Conservation (phyloP, 2,113 vertebrate genomes). For the Xyliphius kryptos region DNA sequence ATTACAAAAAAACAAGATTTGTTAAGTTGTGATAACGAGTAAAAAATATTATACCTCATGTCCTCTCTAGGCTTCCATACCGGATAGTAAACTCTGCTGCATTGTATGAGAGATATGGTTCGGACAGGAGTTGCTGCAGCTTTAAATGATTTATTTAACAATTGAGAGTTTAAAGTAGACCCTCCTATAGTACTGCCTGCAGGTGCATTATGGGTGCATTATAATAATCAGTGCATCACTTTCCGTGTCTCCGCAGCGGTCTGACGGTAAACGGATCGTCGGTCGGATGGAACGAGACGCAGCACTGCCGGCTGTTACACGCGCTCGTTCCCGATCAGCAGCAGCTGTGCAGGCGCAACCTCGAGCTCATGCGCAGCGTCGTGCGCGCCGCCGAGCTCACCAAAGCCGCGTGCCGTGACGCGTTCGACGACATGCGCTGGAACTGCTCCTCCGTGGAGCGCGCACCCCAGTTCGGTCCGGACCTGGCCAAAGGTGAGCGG, state of each 20-base stretch:
- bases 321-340: conserved; percentile 56
- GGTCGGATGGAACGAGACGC: conserved; percentile 63
- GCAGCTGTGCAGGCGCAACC: conserved; percentile 64
- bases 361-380: conserved; percentile 68
- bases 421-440: conserved; percentile 65
- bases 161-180: too few species aligned
- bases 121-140: too few species aligned
- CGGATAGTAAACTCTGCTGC: too few species aligned
- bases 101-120: too few species aligned
- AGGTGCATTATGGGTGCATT: too few species aligned
- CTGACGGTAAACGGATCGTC: conserved; percentile 49
- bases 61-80: too few species aligned
- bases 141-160: too few species aligned
- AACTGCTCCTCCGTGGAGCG: conserved; percentile 65
- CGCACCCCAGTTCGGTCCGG: conserved; percentile 59
- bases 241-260: conserved; percentile 46
- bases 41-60: too few species aligned
- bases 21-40: too few species aligned
- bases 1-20: too few species aligned
- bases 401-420: conserved; percentile 53
- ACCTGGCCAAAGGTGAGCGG: conserved; percentile 65
- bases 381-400: conserved; percentile 54
- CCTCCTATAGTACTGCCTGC: too few species aligned
- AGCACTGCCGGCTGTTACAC: conserved; percentile 59
- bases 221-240: not conserved